Evolutionary conservation across 2,888 invertebrate species (phyloP), one percentile per base, ranked within the genome.

Genomic region (Xestoiulus laeticollis): DNA sequence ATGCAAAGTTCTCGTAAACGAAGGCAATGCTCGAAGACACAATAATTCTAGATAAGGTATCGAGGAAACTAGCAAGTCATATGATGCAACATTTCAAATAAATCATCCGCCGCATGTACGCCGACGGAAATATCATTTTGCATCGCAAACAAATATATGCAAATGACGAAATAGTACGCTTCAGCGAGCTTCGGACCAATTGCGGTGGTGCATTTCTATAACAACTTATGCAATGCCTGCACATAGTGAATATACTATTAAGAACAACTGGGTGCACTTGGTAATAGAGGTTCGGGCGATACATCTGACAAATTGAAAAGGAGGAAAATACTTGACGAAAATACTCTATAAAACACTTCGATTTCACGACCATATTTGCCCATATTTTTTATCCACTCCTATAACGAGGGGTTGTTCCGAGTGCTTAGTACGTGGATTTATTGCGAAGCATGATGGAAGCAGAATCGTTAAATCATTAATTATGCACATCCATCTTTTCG

Each of bases 281-380:
- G n/a, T 68, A 68, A 68, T 68, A 10, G 68, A 26, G 26, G 68
- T 26, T 68, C 12, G 68, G 68, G 68, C 68, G 68, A 68, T 68
- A 68, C 68, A 68, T 68, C 68, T 68, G 68, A 68, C 68, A 68
- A 68, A 68, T 68, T 68, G 68, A 68, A 68, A 68, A 68, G 68
- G 26, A 68, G 68, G 68, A n/a, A 68, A 48, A 48, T 48, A 48
- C 48, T 48, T 48, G 16, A 48, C 48, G 16, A 48, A 59, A 68
- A 68, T 68, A 68, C 68, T 68, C 68, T n/a, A 68, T 68, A 26
- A 68, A 68, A 68, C 68, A 68, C 68, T 68, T 68, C 68, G 68
- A 68, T 68, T 68, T 68, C 26, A 26, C 68, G 68, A 68, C 68
- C 68, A 26, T 26, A 12, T 68, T 68, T 68, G 12, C 59, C 12